These are phyloP conservation scores for Rhynchonema sp. DNA, from an alignment of 2,888 invertebrate genomes.

Conservation along the genomic window DNA sequence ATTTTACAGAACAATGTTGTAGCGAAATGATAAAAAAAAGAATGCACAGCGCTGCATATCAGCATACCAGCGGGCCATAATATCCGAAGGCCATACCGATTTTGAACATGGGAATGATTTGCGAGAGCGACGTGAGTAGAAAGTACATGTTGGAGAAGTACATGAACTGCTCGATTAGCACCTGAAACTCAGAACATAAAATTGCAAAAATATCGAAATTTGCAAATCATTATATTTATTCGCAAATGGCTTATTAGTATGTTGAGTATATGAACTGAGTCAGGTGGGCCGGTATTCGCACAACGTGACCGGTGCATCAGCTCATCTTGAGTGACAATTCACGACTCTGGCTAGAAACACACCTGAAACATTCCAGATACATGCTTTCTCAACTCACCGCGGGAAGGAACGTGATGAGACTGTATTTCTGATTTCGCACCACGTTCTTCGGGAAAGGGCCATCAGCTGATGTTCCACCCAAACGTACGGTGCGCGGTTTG, in stretches of 20 bases:
- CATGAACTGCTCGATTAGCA: constrained; percentile 87
- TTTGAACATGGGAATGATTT: constrained; percentile 79
- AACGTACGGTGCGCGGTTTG: background rate
- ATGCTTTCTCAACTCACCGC: constrained; percentile 25
- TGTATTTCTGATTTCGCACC: constrained; percentile 91
- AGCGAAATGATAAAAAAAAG: no score
- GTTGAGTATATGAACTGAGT: no score
- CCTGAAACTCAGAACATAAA: constrained; percentile 36
- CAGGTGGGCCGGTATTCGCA: no score
- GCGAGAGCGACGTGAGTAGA: constrained; percentile 83
- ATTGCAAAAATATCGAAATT: no score
- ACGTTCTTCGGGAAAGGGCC: constrained; percentile 45
- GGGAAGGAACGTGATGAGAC: constrained; percentile 41
- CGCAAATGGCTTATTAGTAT: no score
- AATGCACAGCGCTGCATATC: constrained; percentile 12
- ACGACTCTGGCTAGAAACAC: background rate
- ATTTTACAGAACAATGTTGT: no score
- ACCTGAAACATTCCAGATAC: background rate
- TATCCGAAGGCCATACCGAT: constrained; percentile 93
- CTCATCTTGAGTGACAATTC: no score
- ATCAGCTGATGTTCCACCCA: background rate
- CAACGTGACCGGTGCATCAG: no score
- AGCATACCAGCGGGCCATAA: constrained; percentile 77
- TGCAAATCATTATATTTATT: no score
- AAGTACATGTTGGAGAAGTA: constrained; percentile 94